A percentile compares a stretch with the other conserved stretches of the same genome.
phyloP scores from a whole-genome alignment of 2,113 vertebrate genomes.

The Percina caprodes region DNA sequence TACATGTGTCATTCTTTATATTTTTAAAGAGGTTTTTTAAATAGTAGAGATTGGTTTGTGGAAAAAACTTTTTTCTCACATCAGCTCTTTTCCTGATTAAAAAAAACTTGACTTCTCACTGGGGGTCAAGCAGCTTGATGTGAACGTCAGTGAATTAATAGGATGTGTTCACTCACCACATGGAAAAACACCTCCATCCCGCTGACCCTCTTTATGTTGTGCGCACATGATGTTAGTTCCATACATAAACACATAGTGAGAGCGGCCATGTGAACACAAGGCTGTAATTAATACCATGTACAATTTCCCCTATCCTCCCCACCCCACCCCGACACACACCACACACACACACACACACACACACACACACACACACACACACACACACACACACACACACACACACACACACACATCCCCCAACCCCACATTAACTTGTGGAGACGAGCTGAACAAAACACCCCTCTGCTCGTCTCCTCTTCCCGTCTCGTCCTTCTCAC shows the following conservation, averaged over 20 bases:
- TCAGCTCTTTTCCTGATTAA: background rate
- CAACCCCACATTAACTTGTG: constrained; percentile 54
- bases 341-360: no score
- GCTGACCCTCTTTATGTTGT: constrained; percentile 56
- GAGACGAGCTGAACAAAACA: constrained; percentile 62
- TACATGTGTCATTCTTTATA: background rate
- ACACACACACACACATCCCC: constrained; percentile 23
- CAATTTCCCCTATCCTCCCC: constrained; percentile 55
- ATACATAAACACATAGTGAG: constrained; percentile 71
- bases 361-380: no score
- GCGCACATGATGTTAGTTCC: constrained; percentile 72
- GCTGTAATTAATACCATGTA: constrained; percentile 80
- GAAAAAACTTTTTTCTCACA: background rate
- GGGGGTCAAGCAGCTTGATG: constrained; percentile 10
- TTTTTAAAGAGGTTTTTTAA: background rate
- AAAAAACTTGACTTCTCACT: constrained; percentile 4
- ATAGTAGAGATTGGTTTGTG: background rate
- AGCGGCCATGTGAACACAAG: constrained; percentile 68
- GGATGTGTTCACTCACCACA: constrained; percentile 41
- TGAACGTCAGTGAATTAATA: constrained; percentile 37
- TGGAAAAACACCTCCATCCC: constrained; percentile 68
- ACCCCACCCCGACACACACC: background rate
- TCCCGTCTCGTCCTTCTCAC: constrained; percentile 59
- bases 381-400: background rate
- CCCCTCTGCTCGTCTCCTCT: constrained; percentile 51